Conservation (phyloP, 2,113 vertebrate species). For the Merops nubicus region DNA sequence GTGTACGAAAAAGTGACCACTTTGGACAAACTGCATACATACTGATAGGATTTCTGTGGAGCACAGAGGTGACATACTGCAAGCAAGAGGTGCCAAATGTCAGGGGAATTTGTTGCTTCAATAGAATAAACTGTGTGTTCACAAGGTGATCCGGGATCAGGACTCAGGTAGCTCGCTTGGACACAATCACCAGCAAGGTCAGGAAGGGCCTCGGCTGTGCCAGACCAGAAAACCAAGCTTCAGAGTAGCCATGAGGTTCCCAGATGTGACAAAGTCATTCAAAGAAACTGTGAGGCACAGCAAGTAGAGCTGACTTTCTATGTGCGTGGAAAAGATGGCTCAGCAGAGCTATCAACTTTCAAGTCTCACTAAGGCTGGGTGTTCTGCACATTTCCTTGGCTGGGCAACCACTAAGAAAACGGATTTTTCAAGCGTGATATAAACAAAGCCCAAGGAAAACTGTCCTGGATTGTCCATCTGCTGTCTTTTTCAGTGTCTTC, state of each 20-base stretch:
- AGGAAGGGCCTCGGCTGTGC: background rate
- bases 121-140: background rate
- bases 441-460: background rate
- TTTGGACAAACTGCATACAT: background rate
- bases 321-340: background rate
- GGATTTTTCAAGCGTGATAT: background rate
- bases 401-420: background rate
- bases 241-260: slow-evolving; percentile 25
- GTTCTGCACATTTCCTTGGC: slow-evolving; percentile 20
- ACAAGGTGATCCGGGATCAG: background rate
- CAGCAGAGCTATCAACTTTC: background rate
- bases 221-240: slow-evolving; percentile 8
- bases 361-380: background rate
- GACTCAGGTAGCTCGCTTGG: fast-evolving
- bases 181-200: background rate
- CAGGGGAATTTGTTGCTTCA: fast-evolving
- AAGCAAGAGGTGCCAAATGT: background rate
- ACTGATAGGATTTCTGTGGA: background rate
- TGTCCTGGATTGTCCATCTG: background rate
- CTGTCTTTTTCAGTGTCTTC: background rate
- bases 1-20: background rate
- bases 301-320: background rate
- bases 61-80: background rate
- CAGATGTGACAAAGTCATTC: slow-evolving; percentile 40
- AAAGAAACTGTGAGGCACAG: background rate